These are phyloP conservation scores for Callitettix versicolor DNA, from an alignment of 1,140 invertebrate species.

Conservation along the genomic window DNA sequence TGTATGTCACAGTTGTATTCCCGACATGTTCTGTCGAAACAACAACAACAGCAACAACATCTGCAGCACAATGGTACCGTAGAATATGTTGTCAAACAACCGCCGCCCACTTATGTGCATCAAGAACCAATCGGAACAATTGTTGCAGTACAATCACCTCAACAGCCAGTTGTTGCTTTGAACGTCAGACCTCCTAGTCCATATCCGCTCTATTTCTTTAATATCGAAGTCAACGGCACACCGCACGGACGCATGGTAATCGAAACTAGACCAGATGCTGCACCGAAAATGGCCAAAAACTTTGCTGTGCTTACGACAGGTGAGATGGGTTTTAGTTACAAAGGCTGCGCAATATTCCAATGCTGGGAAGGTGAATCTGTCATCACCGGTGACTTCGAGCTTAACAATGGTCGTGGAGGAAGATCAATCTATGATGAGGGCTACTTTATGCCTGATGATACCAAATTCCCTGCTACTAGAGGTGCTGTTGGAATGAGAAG, in stretches of 20 bases:
- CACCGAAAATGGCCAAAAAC: conserved; percentile 85
- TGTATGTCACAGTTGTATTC: conserved; percentile 63
- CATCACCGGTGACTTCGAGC: conserved; percentile 49
- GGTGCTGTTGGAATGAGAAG: conserved; percentile 73
- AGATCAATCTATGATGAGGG: conserved; percentile 63
- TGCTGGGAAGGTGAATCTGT: conserved; percentile 70
- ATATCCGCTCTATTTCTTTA: conserved; percentile 64
- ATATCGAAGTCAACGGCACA: conserved; percentile 60
- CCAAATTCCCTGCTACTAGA: conserved; percentile 59
- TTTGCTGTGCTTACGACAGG: conserved; percentile 71
- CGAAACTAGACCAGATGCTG: conserved; percentile 71
- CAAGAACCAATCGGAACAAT: conserved; percentile 22
- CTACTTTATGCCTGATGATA: conserved; percentile 73
- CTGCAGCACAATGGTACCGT: conserved; percentile 41
- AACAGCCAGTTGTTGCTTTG: conserved; percentile 26
- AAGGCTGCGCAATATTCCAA: conserved; percentile 68
- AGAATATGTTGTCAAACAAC: conserved; percentile 33
- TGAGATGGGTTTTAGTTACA: conserved; percentile 66
- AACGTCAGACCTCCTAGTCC: conserved; percentile 22
- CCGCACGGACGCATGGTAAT: conserved; percentile 65
- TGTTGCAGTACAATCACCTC: conserved; percentile 33
- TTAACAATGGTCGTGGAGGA: conserved; percentile 70
- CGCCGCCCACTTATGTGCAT: conserved; percentile 23
- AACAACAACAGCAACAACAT: conserved; percentile 32
- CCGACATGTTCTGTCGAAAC: conserved; percentile 48